These are phyloP conservation scores for Cotesia chilonis DNA, from an alignment of 1,140 invertebrate genomes.

Conservation along the genomic window DNA sequence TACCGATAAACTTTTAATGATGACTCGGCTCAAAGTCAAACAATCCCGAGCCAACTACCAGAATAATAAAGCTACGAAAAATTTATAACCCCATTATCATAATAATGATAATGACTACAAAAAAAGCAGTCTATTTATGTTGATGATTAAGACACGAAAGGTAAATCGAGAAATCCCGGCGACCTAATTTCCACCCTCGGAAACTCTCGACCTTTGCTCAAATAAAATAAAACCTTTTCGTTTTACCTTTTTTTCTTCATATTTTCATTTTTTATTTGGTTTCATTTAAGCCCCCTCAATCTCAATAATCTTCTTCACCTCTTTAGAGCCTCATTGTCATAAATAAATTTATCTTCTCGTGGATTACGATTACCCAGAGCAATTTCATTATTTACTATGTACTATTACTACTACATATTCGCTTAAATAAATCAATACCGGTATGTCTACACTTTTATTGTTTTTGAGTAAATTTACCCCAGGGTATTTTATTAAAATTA, in stretches of 20 bases:
- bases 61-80: no score
- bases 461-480: no score
- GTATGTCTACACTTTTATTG: no score
- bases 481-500: no score
- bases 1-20: not conserved
- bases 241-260: not conserved
- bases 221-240: conserved; percentile 1
- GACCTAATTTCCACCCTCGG: conserved; percentile 3
- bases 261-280: no score
- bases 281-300: not conserved
- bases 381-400: not conserved
- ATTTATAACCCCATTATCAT: not conserved
- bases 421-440: not conserved
- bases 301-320: conserved; percentile 2
- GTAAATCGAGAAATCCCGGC: conserved; percentile 19
- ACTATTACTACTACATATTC: not conserved
- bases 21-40: no score
- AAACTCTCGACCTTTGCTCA: not conserved
- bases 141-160: conserved; percentile 25
- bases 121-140: conserved; percentile 19
- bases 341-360: not conserved
- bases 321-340: not conserved
- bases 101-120: conserved; percentile 13
- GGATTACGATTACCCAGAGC: not conserved
- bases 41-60: no score